phyloP scores from a whole-genome alignment of 2,113 vertebrate species.

The Narcine bancroftii region DNA sequence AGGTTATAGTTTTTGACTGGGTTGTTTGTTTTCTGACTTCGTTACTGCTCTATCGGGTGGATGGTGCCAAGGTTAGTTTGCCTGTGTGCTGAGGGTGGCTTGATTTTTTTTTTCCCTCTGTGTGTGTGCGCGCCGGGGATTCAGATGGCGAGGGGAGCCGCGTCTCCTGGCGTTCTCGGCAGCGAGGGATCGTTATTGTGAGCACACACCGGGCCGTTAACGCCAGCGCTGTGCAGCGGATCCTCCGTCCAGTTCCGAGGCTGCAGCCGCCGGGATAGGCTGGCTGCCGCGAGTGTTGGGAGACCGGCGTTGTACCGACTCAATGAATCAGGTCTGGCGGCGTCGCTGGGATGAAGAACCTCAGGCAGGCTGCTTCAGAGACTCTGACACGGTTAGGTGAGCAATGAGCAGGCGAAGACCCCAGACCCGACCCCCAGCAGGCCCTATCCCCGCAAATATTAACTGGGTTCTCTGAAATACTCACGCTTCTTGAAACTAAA shows the following conservation, averaged over 20 bases:
- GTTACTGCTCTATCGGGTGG: not conserved
- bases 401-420: slow-evolving; percentile 30
- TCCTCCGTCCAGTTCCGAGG: not conserved
- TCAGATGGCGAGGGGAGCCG: not conserved
- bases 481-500: not conserved
- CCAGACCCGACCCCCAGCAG: not conserved
- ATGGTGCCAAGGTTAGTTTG: not conserved
- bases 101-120: not conserved
- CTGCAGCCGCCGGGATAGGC: not conserved
- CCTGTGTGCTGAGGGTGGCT: not conserved
- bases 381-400: slow-evolving; percentile 55
- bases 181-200: not conserved
- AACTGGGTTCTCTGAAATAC: not conserved
- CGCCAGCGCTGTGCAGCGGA: not conserved
- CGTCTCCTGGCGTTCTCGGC: not conserved
- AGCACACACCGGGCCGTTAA: not conserved
- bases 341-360: slow-evolving; percentile 50
- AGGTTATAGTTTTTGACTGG: too few relatives aligned
- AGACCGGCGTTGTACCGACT: not conserved
- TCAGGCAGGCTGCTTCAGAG: slow-evolving; percentile 53
- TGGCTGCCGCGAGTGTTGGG: not conserved
- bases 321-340: not conserved
- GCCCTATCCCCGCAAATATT: not conserved
- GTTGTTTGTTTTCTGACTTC: not conserved
- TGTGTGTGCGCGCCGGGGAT: not conserved